phyloP scores from a whole-genome alignment of 37 sponge, comb jelly and placozoan genomes.

The Petrosia ficiformis region DNA sequence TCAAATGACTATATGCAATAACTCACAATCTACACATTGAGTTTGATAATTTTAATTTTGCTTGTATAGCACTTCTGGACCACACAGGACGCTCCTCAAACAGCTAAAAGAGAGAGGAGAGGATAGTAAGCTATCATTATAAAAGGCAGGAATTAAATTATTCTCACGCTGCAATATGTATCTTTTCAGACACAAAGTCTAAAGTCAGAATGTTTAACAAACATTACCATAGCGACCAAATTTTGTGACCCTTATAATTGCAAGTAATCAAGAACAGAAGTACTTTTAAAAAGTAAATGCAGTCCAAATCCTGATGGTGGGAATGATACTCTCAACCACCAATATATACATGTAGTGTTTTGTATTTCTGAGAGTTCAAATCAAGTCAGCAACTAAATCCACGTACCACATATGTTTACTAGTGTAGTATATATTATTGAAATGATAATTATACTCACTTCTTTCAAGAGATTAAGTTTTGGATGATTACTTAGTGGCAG shows the following conservation, averaged over 20 bases:
- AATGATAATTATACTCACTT: constrained; percentile 16
- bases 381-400: too few relatives aligned
- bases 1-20: background rate
- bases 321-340: too few relatives aligned
- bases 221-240: too few relatives aligned
- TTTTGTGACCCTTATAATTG: too few relatives aligned
- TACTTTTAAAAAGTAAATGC: too few relatives aligned
- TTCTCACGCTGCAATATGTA: background rate
- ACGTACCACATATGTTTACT: too few relatives aligned
- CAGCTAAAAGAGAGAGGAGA: constrained; percentile 41
- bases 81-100: constrained; percentile 89
- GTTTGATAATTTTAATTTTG: constrained; percentile 6
- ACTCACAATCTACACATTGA: constrained; percentile 28
- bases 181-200: background rate
- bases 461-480: constrained; percentile 5
- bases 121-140: too few relatives aligned
- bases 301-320: too few relatives aligned
- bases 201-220: background rate
- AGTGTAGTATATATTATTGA: too few relatives aligned
- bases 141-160: background rate
- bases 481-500: constrained; percentile 17
- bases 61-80: constrained; percentile 58
- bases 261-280: too few relatives aligned
- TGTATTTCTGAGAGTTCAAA: too few relatives aligned
- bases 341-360: too few relatives aligned